phyloP scores from a whole-genome alignment of 2,113 vertebrate genomes.

The Percopsis transmontana region DNA sequence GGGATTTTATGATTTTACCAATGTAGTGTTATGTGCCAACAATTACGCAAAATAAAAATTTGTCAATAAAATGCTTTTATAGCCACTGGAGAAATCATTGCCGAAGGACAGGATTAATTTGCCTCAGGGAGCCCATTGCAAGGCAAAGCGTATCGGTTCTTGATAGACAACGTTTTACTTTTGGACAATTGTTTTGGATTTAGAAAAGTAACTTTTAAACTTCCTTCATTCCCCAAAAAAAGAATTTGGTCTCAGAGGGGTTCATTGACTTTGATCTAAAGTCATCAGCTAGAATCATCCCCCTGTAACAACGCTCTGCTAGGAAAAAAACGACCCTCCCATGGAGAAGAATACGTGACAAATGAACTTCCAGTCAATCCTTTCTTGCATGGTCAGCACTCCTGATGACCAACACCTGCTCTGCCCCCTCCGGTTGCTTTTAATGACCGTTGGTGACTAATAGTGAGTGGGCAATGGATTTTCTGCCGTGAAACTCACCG shows the following conservation, averaged over 20 bases:
- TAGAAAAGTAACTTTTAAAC: too few species aligned
- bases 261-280: not conserved
- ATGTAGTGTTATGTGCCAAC: not conserved
- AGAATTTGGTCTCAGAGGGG: too few species aligned
- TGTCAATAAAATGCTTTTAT: not conserved
- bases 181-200: too few species aligned
- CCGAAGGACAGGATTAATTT: too few species aligned
- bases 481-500: slow-evolving; percentile 19
- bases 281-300: slow-evolving; percentile 23
- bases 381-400: slow-evolving; percentile 51
- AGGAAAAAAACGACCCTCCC: slow-evolving; percentile 5
- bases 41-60: too few species aligned
- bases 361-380: slow-evolving; percentile 40
- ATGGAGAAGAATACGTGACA: slow-evolving; percentile 27
- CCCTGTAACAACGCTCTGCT: slow-evolving; percentile 20
- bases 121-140: too few species aligned
- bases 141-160: not conserved
- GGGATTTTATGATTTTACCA: too few species aligned
- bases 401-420: slow-evolving; percentile 18
- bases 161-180: not conserved
- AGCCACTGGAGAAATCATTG: not conserved
- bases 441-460: slow-evolving; percentile 61
- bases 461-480: slow-evolving; percentile 46
- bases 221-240: too few species aligned
- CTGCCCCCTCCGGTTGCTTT: not conserved